A percentile compares a stretch with the other conserved stretches of the same genome.
phyloP scores from a whole-genome alignment of 2,797 vertebrate species.

The Urosaurus nigricauda region DNA sequence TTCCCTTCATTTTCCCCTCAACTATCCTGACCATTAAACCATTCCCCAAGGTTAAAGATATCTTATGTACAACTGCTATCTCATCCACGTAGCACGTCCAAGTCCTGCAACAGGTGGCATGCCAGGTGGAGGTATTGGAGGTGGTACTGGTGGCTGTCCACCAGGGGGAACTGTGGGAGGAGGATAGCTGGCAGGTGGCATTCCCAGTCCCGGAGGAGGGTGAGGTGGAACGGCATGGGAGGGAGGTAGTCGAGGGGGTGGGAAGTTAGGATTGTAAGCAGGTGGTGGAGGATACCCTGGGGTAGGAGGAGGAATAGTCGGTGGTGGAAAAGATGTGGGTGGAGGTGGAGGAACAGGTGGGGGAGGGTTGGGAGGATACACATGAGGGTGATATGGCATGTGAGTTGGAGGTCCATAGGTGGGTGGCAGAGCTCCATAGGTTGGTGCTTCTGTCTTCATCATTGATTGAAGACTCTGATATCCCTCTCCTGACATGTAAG shows the following conservation, averaged over 20 bases:
- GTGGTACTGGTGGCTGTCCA: constrained; percentile 91
- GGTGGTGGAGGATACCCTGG: constrained; percentile 91
- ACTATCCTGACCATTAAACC: constrained; percentile 63
- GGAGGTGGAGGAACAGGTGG: constrained; percentile 87
- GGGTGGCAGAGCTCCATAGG: constrained; percentile 89
- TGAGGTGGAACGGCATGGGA: constrained; percentile 86
- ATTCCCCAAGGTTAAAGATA: constrained; percentile 47
- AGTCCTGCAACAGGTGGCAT: constrained; percentile 90
- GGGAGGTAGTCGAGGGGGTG: constrained; percentile 88
- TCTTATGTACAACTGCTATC: constrained; percentile 80
- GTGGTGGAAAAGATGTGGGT: constrained; percentile 83
- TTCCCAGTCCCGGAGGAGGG: constrained; percentile 87
- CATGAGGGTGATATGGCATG: constrained; percentile 89
- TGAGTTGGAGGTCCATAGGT: constrained; percentile 87
- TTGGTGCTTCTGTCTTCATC: constrained; percentile 95
- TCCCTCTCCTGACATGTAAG: constrained; percentile 97
- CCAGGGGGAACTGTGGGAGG: constrained; percentile 90
- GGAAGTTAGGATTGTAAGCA: constrained; percentile 90
- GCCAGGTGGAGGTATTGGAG: constrained; percentile 88
- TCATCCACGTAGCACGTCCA: constrained; percentile 93
- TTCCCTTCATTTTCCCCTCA: constrained; percentile 57
- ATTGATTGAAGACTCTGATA: constrained; percentile 95
- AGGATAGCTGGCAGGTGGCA: constrained; percentile 90
- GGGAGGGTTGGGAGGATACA: constrained; percentile 84
- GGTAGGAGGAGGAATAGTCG: constrained; percentile 83